phyloP scores from a whole-genome alignment of 2,888 invertebrate genomes.

The Lucinisca nassula region DNA sequence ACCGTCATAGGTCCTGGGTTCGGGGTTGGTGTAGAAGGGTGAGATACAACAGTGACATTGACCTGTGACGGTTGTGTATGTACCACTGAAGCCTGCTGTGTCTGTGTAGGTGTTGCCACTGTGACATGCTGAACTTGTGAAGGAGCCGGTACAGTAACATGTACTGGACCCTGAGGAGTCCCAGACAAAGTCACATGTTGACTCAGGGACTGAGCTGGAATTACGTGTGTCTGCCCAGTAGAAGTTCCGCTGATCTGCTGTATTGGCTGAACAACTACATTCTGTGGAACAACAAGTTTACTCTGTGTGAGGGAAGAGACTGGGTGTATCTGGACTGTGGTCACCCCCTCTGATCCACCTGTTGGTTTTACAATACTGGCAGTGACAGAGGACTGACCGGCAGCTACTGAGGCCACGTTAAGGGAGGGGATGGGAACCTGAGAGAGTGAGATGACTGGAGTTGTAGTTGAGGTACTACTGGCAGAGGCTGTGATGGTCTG shows the following conservation, averaged over 20 bases:
- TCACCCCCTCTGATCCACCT: conserved; percentile 62
- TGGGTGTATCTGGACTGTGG: conserved; percentile 75
- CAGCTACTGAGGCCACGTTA: conserved; percentile 60
- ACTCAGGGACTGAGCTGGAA: conserved; percentile 12
- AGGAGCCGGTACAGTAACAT: conserved; percentile 58
- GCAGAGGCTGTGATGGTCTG: conserved; percentile 77
- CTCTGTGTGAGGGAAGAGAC: conserved; percentile 71
- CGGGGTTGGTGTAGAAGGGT: conserved; percentile 48
- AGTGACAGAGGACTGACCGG: conserved; percentile 61
- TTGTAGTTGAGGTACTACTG: conserved; percentile 36
- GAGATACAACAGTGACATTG: conserved; percentile 43
- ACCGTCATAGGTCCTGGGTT: conserved; percentile 32
- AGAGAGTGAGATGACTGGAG: conserved; percentile 43
- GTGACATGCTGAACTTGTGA: conserved; percentile 68
- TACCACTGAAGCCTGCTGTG: conserved; percentile 55
- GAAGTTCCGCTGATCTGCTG: conserved; percentile 39
- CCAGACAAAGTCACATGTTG: background rate
- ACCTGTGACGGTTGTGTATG: conserved; percentile 58
- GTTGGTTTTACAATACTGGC: conserved; percentile 73
- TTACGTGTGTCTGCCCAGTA: background rate
- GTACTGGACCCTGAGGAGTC: background rate
- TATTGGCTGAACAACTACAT: conserved; percentile 74
- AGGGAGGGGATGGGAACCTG: conserved; percentile 65
- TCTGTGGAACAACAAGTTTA: conserved; percentile 66
- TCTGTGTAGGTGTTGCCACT: conserved; percentile 59